Base-by-base conservation (phyloP, 2,888 invertebrate genomes). In the Hipparchia sbordonii region DNA sequence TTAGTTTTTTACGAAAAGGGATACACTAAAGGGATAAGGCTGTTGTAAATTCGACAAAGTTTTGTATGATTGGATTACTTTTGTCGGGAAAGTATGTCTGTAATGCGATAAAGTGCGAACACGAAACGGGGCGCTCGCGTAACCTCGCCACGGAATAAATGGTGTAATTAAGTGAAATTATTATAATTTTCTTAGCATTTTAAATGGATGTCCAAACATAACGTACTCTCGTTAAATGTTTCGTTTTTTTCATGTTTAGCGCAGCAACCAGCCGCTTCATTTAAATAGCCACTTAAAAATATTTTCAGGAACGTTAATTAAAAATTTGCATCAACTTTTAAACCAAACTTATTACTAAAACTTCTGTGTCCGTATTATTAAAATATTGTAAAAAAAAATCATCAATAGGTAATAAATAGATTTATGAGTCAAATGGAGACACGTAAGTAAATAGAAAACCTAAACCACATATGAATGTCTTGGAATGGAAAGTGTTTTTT, bases 111-210 rank as follows among this genome's bases (percentile, higher is more conserved):
- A 88, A 86, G 82, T 82, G 81, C 78, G 82, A 81, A 80, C 82
- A 75, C 81, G 85, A 88, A 86, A 88, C 86, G 85, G 83, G 85
- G 87, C 87, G 85, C 79, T 82, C 80, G 82, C 79, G 79, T 83
- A 87, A 79, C 91, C 90, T 91, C 88, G 88, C 80, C 77, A 80
- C 80, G 77, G 80, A 90, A 91, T 92, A 90, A 92, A 92, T 90
- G 90, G 87, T 80, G 91, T 90, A 92, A 93, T 93, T 93, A 93
- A 89, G 85, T 90, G 87, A 90, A 93, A 91, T 93, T 93, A 92
- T 91, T 90, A 89, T 90, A 91, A 91, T 91, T 89, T 89, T 89
- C 87, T 85, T 87, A 85, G 87, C 85, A 88, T 88, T 89, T 88
- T 88, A 75, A 90, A 89, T 88, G 87, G 88, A 90, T 89, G 89